These are phyloP conservation scores for Phalacrocorax aristotelis DNA, from an alignment of 2,113 vertebrate species.

Conservation along the genomic window DNA sequence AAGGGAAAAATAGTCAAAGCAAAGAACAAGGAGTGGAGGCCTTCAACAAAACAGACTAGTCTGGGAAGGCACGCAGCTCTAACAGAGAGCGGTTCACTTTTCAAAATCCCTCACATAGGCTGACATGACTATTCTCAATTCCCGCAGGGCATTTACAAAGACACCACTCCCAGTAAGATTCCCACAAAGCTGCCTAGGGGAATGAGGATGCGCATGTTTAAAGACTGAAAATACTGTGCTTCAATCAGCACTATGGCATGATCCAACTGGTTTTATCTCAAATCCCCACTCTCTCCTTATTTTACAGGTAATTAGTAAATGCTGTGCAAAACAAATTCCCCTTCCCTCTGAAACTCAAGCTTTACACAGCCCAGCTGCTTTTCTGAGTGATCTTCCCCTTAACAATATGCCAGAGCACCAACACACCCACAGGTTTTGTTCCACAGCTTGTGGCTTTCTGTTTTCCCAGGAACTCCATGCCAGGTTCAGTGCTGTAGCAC, in stretches of 20 bases:
- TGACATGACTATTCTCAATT: neutral
- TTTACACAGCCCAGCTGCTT: neutral
- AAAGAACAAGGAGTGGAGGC: neutral
- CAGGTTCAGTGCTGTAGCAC: neutral
- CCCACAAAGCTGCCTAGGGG: too few relatives aligned
- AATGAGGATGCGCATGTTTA: accelerated
- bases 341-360: neutral
- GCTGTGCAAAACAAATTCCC: neutral
- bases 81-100: accelerated
- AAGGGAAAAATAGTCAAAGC: neutral
- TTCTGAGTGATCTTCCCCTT: neutral
- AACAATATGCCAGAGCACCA: neutral
- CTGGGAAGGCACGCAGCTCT: neutral
- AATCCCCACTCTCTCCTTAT: neutral
- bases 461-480: neutral
- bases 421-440: neutral
- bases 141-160: neutral
- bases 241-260: neutral
- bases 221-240: neutral
- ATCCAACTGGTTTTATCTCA: neutral
- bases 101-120: neutral
- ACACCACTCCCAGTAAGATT: neutral
- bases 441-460: neutral
- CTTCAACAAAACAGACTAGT: neutral
- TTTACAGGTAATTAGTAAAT: neutral